Percentiles rank a stretch among this genome's conserved stretches.
These are phyloP conservation scores for Scolopax mira DNA, from an alignment of 2,113 vertebrate genomes.

Conservation along the genomic window DNA sequence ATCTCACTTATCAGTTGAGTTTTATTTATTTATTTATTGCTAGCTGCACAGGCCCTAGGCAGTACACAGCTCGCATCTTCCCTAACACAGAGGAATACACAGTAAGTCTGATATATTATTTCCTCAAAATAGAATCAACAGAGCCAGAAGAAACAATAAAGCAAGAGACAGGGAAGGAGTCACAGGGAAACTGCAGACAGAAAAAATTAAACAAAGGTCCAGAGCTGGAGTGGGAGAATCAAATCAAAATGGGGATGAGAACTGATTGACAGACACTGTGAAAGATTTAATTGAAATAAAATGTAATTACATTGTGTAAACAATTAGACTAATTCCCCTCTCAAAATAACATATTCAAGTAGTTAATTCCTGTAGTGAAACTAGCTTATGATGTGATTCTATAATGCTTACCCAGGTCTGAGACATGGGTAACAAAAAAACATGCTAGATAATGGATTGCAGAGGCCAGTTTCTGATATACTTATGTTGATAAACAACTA, in stretches of 20 bases:
- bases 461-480: neutral
- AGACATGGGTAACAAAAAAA: neutral
- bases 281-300: neutral
- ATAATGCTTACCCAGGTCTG: neutral
- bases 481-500: neutral
- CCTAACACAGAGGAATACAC: neutral
- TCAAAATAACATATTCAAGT: neutral
- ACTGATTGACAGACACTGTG: neutral
- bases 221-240: neutral
- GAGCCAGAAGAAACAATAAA: slow-evolving; percentile 36
- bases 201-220: neutral
- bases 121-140: slow-evolving; percentile 34
- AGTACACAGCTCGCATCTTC: neutral
- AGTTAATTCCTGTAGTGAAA: neutral
- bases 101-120: slow-evolving; percentile 10
- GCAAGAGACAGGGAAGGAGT: neutral
- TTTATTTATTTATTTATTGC: neutral
- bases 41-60: neutral
- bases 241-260: neutral
- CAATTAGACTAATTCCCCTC: neutral
- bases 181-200: neutral
- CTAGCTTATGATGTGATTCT: neutral
- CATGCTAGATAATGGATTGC: neutral
- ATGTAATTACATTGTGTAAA: neutral
- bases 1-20: neutral